Evolutionary conservation across 2,888 invertebrate genomes (phyloP).

Genomic region (Folsomia manolachei): DNA sequence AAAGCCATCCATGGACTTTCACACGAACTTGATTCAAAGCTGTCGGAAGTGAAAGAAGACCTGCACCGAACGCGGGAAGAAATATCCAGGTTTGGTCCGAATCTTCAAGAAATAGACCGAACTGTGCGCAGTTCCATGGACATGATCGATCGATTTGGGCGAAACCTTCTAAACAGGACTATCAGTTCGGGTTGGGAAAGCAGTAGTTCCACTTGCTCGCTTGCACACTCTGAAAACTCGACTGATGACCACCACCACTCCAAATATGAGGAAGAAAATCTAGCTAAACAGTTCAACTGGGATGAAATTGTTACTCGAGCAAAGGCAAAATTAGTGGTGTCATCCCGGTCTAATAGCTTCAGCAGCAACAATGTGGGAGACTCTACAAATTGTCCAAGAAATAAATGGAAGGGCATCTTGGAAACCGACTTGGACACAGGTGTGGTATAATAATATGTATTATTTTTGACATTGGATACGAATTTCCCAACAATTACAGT

Average conservation of each 20-base stretch:
- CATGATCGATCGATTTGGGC: constrained; percentile 47
- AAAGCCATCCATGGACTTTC: background rate
- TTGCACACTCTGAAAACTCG: constrained; percentile 10
- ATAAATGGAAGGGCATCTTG: constrained; percentile 66
- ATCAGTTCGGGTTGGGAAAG: constrained; percentile 12
- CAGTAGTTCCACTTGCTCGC: too few species aligned
- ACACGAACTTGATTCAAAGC: constrained; percentile 40
- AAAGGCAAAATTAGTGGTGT: constrained; percentile 22
- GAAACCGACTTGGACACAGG: constrained; percentile 82
- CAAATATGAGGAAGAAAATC: constrained; percentile 13
- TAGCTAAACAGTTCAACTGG: constrained; percentile 28
- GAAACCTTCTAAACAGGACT: constrained; percentile 36
- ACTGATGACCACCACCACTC: constrained; percentile 19
- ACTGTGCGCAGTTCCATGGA: constrained; percentile 46
- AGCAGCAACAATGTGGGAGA: constrained; percentile 22
- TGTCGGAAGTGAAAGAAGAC: constrained; percentile 39
- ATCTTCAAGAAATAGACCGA: constrained; percentile 39
- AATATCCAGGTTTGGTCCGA: constrained; percentile 39
- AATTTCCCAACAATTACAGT: too few species aligned
- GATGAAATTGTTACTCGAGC: constrained; percentile 32
- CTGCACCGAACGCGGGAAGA: constrained; percentile 46
- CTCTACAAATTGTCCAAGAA: constrained; percentile 1
- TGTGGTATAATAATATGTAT: constrained; percentile 13
- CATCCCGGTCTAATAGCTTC: constrained; percentile 5
- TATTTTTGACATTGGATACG: too few species aligned